Conservation (phyloP, 2,797 vertebrate genomes). For the Girardinus metallicus region DNA sequence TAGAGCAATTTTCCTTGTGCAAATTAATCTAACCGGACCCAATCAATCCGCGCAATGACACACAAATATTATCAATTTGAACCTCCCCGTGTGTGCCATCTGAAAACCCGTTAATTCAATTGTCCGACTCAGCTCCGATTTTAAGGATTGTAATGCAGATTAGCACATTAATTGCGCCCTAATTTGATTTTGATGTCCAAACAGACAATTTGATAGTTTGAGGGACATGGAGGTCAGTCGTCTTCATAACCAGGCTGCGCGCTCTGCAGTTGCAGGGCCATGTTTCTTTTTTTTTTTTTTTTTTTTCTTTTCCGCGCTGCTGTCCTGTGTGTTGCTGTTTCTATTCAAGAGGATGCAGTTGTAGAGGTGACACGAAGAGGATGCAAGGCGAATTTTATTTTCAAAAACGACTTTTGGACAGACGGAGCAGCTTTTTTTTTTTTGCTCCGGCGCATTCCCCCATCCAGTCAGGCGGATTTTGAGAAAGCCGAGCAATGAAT, state of each 20-base stretch:
- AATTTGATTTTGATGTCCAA: slow-evolving; percentile 76
- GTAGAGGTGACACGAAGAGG: not conserved
- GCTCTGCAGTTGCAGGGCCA: slow-evolving; percentile 30
- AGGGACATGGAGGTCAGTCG: slow-evolving; percentile 44
- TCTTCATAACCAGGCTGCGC: slow-evolving; percentile 58
- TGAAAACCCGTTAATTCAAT: slow-evolving; percentile 81
- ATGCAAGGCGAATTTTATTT: not conserved
- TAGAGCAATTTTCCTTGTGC: slow-evolving; percentile 25
- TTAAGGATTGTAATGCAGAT: slow-evolving; percentile 79
- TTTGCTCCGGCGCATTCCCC: not conserved
- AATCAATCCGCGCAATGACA: slow-evolving; percentile 41
- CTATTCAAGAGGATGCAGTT: not conserved
- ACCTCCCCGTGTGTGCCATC: slow-evolving; percentile 35
- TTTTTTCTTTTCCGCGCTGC: slow-evolving; percentile 8
- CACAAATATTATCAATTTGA: slow-evolving; percentile 62
- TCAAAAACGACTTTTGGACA: not conserved
- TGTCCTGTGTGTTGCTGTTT: slow-evolving; percentile 4
- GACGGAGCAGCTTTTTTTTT: too few relatives aligned
- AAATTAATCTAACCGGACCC: not conserved
- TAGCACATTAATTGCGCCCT: slow-evolving; percentile 79
- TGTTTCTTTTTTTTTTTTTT: not conserved
- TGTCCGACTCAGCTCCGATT: slow-evolving; percentile 72
- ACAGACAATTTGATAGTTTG: slow-evolving; percentile 67
- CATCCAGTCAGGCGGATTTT: not conserved
- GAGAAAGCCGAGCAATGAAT: not conserved